Evolutionary conservation across 2,888 invertebrate genomes (phyloP).

Genomic region (Caenorhabditis sp.): DNA sequence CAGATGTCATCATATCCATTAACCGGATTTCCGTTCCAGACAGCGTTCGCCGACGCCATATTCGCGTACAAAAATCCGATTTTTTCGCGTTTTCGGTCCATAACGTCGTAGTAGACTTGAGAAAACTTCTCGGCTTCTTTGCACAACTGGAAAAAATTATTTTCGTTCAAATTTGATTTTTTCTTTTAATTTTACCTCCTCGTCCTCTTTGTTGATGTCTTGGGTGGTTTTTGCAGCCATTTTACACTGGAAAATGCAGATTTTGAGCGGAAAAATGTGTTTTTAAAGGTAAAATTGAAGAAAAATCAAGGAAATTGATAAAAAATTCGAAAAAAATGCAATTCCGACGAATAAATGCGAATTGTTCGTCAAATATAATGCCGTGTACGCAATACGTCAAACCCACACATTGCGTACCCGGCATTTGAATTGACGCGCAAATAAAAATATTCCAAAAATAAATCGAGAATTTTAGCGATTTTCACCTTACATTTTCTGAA

Average conservation of each 20-base stretch:
- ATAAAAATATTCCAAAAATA: neutral
- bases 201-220: constrained; percentile 60
- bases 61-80: constrained; percentile 67
- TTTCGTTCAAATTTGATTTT: neutral
- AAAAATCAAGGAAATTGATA: neutral
- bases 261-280: neutral
- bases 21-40: constrained; percentile 95
- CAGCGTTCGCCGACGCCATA: constrained; percentile 89
- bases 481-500: neutral
- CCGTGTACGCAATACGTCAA: neutral
- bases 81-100: constrained; percentile 88
- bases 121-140: constrained; percentile 90
- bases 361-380: constrained; percentile 6
- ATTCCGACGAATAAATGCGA: constrained; percentile 6
- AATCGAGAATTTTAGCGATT: neutral
- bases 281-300: neutral
- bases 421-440: constrained; percentile 20
- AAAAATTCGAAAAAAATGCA: constrained; percentile 2
- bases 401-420: constrained; percentile 26
- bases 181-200: constrained; percentile 36
- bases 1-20: constrained; percentile 91
- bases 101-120: constrained; percentile 91
- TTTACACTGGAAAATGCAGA: neutral
- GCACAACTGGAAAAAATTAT: constrained; percentile 54
- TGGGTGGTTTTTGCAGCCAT: constrained; percentile 47